Evolutionary conservation across 2,113 vertebrate species (phyloP), one percentile per base, ranked within the genome.

Genomic region (Campylomormyrus tamandua): DNA sequence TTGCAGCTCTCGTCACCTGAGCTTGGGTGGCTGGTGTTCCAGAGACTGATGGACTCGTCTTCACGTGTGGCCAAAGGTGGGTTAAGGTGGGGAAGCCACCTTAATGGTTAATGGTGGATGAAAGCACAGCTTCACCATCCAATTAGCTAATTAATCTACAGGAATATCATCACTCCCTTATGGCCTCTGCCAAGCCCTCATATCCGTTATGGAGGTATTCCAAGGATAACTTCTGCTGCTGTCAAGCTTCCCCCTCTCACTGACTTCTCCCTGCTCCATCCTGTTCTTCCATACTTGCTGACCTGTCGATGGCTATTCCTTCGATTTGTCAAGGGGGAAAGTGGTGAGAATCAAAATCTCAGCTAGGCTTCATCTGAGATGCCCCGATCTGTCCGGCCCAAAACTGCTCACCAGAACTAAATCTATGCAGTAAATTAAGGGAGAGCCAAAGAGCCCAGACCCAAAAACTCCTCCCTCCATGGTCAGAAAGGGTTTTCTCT

Each of bases 101-200:
- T 11, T 11, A 42, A 42, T 42, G 83, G 89, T 91, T 88, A 90
- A 92, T 91, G 91, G 92, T 92, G 94, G 90, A 93, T 92, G 90
- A 90, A 93, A 93, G 92, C 92, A 42, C 39, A 42, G 39, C 39
- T 42, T 42, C 39, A 42, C 39, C 39, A 93, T 94, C 95, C 95
- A 94, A 95, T 95, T 95, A 95, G 95, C 93, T 92, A 93, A 94
- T 94, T 95, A 94, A 96, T 95, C 93, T 94, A 91, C 93, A 93
- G 94, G 92, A 95, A 95, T 94, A 95, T 94, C 94, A 94, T 95
- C 95, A 94, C 93, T 93, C 94, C 94, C 94, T 93, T 92, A 94
- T 93, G 94, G 94, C 94, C 91, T 92, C 93, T 93, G 93, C 94
- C 93, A 95, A 94, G 94, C 92, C 93, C 92, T 92, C 93, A 93